These are phyloP conservation scores for Vipera ursinii DNA, from an alignment of 2,797 vertebrate genomes.

Conservation along the genomic window DNA sequence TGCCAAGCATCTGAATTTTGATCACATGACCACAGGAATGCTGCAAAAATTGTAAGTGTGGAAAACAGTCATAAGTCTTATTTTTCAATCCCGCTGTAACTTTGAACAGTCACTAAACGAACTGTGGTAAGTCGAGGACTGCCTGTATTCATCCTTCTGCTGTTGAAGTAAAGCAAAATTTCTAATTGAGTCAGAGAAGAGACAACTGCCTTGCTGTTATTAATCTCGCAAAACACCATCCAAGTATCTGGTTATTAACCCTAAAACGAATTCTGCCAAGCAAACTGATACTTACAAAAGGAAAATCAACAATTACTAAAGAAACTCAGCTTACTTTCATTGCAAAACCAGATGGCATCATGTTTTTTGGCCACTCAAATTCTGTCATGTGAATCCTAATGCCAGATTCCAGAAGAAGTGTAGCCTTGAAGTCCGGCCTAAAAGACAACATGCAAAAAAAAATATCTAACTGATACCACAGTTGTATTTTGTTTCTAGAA, in stretches of 20 bases:
- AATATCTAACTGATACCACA: neutral
- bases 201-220: neutral
- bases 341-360: constrained; percentile 96
- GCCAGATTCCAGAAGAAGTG: constrained; percentile 91
- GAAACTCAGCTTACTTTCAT: constrained; percentile 86
- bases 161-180: neutral
- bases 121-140: no score
- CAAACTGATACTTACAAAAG: neutral
- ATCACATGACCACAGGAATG: neutral
- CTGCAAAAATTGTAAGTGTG: neutral
- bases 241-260: neutral
- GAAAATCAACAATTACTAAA: neutral
- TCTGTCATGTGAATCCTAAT: constrained; percentile 93
- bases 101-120: no score
- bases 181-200: neutral
- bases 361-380: constrained; percentile 97
- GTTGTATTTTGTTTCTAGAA: neutral
- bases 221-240: neutral
- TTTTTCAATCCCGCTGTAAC: neutral
- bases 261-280: neutral
- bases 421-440: constrained; percentile 91
- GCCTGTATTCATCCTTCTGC: neutral
- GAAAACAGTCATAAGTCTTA: neutral
- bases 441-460: neutral
- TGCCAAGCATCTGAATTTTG: neutral